Conservation (phyloP, 2,888 invertebrate genomes). For the Ochropleura plecta region DNA sequence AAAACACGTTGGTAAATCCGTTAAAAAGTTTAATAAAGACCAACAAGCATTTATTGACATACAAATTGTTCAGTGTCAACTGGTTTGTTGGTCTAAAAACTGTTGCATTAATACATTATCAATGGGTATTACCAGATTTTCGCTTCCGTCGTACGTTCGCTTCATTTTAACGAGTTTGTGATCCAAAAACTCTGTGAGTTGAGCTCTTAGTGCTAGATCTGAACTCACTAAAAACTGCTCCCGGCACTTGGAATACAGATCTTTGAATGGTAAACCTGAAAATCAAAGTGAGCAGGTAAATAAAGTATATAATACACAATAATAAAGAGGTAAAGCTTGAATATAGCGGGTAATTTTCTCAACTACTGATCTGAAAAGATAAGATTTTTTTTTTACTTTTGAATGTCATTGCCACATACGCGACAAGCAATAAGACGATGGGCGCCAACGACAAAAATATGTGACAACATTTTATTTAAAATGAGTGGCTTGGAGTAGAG, state of each 20-base stretch:
- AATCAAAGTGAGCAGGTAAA: slow-evolving; percentile 11
- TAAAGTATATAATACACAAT: neutral
- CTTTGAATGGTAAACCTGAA: slow-evolving; percentile 96
- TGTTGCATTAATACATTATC: slow-evolving; percentile 93
- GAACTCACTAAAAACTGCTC: slow-evolving; percentile 98
- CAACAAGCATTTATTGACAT: slow-evolving; percentile 8
- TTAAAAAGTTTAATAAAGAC: slow-evolving; percentile 31
- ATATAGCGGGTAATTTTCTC: neutral
- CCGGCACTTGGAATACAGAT: slow-evolving; percentile 95
- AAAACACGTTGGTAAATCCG: slow-evolving; percentile 24
- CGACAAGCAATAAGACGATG: too few relatives aligned
- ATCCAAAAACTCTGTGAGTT: slow-evolving; percentile 98
- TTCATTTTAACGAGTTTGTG: slow-evolving; percentile 97
- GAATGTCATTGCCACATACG: too few relatives aligned
- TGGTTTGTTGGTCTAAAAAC: slow-evolving; percentile 92
- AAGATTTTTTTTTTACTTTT: too few relatives aligned
- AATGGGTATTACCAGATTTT: slow-evolving; percentile 95
- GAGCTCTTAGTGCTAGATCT: slow-evolving; percentile 96
- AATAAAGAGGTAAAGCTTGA: neutral
- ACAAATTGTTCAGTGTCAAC: slow-evolving; percentile 58
- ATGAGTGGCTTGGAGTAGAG: too few relatives aligned
- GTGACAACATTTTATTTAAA: too few relatives aligned
- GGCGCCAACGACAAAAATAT: too few relatives aligned
- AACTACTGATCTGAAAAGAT: neutral
- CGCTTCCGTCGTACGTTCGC: slow-evolving; percentile 95